A percentile compares a stretch with the other conserved stretches of the same genome.
These are phyloP conservation scores for Taurulus bubalis DNA, from an alignment of 2,113 vertebrate genomes.

Conservation along the genomic window DNA sequence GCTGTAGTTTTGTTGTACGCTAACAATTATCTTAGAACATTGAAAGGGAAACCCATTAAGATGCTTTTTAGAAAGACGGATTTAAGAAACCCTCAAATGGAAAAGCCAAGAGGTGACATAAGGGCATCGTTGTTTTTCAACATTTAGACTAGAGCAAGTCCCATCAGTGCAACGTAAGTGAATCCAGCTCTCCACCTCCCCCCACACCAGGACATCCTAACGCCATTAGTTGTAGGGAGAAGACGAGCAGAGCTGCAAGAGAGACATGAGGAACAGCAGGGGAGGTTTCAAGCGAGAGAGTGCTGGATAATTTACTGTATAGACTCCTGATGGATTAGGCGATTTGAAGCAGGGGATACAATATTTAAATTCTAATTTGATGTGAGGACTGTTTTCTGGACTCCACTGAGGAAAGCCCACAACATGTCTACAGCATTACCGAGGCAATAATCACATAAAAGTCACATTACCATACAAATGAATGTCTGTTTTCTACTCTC, in stretches of 20 bases:
- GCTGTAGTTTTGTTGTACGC: neutral
- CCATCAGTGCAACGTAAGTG: constrained; percentile 17
- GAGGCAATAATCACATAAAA: neutral
- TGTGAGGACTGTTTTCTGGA: constrained; percentile 27
- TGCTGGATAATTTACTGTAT: constrained; percentile 54
- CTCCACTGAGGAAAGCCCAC: neutral
- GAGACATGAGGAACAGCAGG: constrained; percentile 51
- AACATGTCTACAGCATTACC: neutral
- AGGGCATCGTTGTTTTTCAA: neutral
- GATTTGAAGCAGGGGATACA: constrained; percentile 60
- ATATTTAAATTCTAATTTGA: constrained; percentile 54
- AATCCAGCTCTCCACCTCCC: neutral
- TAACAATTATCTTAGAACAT: neutral
- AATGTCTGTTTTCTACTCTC: neutral
- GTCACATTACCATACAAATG: neutral
- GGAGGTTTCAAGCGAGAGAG: constrained; percentile 38
- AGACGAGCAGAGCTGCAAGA: constrained; percentile 33
- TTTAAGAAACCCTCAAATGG: neutral
- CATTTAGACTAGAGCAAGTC: constrained; percentile 20
- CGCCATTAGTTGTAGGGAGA: constrained; percentile 43
- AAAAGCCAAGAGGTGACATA: neutral
- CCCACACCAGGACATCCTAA: constrained; percentile 29
- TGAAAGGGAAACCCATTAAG: neutral
- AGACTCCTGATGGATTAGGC: constrained; percentile 66
- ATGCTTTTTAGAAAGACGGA: neutral